phyloP scores from a whole-genome alignment of 2,888 invertebrate species.

The Bellardia pandia region DNA sequence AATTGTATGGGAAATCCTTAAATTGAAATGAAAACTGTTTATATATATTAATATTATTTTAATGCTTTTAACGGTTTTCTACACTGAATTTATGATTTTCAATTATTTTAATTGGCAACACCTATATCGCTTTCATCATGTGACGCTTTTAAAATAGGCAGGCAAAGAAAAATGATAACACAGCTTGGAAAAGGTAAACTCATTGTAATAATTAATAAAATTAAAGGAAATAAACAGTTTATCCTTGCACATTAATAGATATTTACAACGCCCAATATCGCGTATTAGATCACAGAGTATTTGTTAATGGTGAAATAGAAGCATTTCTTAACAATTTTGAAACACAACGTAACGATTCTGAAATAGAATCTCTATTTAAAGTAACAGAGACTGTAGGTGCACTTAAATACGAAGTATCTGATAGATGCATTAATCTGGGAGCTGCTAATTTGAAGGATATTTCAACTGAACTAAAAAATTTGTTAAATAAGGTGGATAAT shows the following conservation, averaged over 20 bases:
- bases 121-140: conserved; percentile 56
- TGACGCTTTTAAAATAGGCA: conserved; percentile 59
- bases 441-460: conserved; percentile 75
- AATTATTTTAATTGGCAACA: conserved; percentile 35
- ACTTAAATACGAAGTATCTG: conserved; percentile 90
- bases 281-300: conserved; percentile 94
- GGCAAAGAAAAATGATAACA: conserved; percentile 68
- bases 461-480: conserved; percentile 73
- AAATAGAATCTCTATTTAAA: conserved; percentile 91
- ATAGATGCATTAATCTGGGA: conserved; percentile 87
- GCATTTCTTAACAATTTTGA: conserved; percentile 94
- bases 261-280: conserved; percentile 92
- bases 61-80: background rate
- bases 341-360: conserved; percentile 90
- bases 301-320: conserved; percentile 93
- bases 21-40: no score
- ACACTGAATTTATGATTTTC: background rate
- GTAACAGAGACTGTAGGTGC: conserved; percentile 91
- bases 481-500: conserved; percentile 75
- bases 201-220: conserved; percentile 16
- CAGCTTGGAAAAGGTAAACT: conserved; percentile 72
- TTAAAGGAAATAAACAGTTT: conserved; percentile 2
- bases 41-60: conserved; percentile 6
- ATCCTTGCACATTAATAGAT: conserved; percentile 86
- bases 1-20: no score